A percentile compares a stretch with the other conserved stretches of the same genome.
These are phyloP conservation scores for Megalopta genalis DNA, from an alignment of 1,140 invertebrate species.

Conservation along the genomic window DNA sequence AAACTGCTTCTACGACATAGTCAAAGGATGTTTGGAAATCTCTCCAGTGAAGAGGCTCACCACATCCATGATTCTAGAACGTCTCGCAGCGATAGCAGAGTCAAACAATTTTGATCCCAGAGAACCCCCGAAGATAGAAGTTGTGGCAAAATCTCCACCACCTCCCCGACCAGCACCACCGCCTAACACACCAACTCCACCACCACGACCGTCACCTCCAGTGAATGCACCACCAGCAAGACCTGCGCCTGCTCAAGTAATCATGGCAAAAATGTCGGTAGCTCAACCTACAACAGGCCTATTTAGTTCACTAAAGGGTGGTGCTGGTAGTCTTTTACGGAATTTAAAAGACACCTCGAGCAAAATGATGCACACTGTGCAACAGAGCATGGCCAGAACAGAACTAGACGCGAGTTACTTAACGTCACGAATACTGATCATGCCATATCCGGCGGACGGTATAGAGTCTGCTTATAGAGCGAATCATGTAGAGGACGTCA, in stretches of 20 bases:
- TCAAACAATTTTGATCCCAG: slow-evolving; percentile 89
- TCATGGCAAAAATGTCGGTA: slow-evolving; percentile 51
- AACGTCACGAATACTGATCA: slow-evolving; percentile 92
- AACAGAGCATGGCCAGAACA: slow-evolving; percentile 92
- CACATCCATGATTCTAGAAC: slow-evolving; percentile 89
- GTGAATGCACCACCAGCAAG: slow-evolving; percentile 60
- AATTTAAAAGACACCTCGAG: slow-evolving; percentile 97
- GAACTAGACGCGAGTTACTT: slow-evolving; percentile 95
- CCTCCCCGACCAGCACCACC: slow-evolving; percentile 73
- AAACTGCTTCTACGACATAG: slow-evolving; percentile 93
- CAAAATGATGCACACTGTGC: slow-evolving; percentile 97
- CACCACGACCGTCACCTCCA: slow-evolving; percentile 69
- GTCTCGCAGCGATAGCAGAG: slow-evolving; percentile 92
- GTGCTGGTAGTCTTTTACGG: slow-evolving; percentile 92
- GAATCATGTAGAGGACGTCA: slow-evolving; percentile 96
- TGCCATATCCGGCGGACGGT: slow-evolving; percentile 96
- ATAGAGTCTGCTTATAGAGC: slow-evolving; percentile 95
- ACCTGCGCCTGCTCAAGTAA: slow-evolving; percentile 55
- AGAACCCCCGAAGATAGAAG: slow-evolving; percentile 86
- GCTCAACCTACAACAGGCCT: slow-evolving; percentile 80
- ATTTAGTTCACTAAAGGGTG: slow-evolving; percentile 90
- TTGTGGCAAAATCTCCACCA: slow-evolving; percentile 73
- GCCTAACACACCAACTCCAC: slow-evolving; percentile 68
- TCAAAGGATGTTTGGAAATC: slow-evolving; percentile 92
- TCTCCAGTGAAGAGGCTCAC: slow-evolving; percentile 90